Evolutionary conservation across 2,888 invertebrate species (phyloP), one percentile per base, ranked within the genome.

Genomic region (Ariolimax columbianus): DNA sequence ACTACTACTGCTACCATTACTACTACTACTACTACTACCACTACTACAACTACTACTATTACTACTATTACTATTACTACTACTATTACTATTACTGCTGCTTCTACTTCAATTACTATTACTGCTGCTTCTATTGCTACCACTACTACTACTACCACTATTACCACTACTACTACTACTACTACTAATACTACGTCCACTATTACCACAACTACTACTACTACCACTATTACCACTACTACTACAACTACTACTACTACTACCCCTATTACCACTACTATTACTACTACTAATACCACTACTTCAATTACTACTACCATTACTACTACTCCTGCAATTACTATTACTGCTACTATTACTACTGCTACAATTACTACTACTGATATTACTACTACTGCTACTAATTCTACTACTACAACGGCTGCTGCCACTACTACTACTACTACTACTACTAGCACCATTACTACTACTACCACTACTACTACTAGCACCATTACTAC

Each of bases 21-120:
- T 40, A 72, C 81, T 80, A 80, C 59, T 80, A 80, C 75, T 72
- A 80, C 81, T 81, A 63, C 81, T 81, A 43, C 75, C 59, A 73
- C 75, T 75, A 73, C 81, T 81, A 73, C 81, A 66, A 73, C 75
- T 63, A 63, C 75, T 73, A 43, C 81, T 75, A 73, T 77, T 81
- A 73, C 77, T 63, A 73, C 77, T 73, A 73, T 77, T 81, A 81
- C 75, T 81, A 75, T 47, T 63, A 81, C 75, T 81, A 81, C 75
- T 81, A 81, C 77, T 63, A 81, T 66, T 66, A 81, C 81, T 80
- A 70, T 33, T 43, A 78, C 63, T 63, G 38, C 63, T 63, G 63
- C 78, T 63, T 63, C 40, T 59, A 78, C 78, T 78, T 38, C 63
- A 40, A 40, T 55, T 40, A 63, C 63, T 78, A 78, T n/a, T 63